phyloP scores from a whole-genome alignment of 2,888 invertebrate genomes.

The Stegophylla sp. region DNA sequence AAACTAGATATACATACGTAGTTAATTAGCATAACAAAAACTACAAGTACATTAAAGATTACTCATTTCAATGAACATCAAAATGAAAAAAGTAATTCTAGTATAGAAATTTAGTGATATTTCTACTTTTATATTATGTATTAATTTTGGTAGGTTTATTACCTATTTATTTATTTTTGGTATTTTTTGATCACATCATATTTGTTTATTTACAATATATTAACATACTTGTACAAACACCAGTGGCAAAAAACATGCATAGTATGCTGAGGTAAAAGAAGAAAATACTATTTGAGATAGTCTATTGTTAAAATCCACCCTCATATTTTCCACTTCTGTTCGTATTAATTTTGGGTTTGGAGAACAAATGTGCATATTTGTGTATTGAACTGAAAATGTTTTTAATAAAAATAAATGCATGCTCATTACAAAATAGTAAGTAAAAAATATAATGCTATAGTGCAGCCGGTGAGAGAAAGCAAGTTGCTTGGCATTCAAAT shows the following conservation, averaged over 20 bases:
- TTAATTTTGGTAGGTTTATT: too few species aligned
- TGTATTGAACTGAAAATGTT: conserved; percentile 50
- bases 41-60: too few species aligned
- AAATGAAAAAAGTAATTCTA: too few species aligned
- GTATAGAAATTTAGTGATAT: too few species aligned
- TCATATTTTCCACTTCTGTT: conserved; percentile 80
- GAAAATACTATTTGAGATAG: conserved; percentile 87
- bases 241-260: conserved; percentile 86
- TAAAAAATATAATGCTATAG: background rate
- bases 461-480: background rate
- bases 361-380: conserved; percentile 51
- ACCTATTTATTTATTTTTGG: too few species aligned
- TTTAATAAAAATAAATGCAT: conserved; percentile 14
- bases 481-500: too few species aligned
- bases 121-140: too few species aligned
- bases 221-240: conserved; percentile 81
- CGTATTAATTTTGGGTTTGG: conserved; percentile 54
- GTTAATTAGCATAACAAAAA: too few species aligned
- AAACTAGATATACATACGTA: too few species aligned
- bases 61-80: too few species aligned
- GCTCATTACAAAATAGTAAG: background rate
- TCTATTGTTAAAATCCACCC: conserved; percentile 86
- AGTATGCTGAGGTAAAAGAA: conserved; percentile 84
- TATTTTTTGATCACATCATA: too few species aligned
- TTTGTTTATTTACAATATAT: background rate